Evolutionary conservation across 2,113 vertebrate species (phyloP).

Genomic region (Anhinga anhinga): DNA sequence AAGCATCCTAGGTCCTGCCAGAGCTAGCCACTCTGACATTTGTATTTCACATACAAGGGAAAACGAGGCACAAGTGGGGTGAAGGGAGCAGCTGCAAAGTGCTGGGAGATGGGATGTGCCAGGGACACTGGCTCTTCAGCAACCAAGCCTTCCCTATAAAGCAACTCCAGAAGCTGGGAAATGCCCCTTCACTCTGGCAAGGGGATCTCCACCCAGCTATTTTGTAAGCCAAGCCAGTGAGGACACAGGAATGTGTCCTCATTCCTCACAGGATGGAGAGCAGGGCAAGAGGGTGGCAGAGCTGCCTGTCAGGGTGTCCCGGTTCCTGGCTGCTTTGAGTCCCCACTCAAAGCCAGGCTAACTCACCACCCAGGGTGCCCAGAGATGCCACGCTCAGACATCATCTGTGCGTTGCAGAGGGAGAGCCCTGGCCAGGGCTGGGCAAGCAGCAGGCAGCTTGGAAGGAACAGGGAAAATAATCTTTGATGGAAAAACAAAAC

Average conservation of each 20-base stretch:
- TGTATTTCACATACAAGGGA: neutral
- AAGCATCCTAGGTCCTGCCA: neutral
- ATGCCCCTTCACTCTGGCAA: neutral
- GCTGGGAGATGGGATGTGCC: neutral
- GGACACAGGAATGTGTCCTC: fast-evolving
- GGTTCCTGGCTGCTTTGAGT: neutral
- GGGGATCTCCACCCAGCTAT: neutral
- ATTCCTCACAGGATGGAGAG: neutral
- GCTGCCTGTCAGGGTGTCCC: neutral
- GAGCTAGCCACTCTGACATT: neutral
- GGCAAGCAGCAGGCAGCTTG: neutral
- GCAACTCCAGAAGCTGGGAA: neutral
- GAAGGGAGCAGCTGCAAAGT: neutral
- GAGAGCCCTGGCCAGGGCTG: neutral
- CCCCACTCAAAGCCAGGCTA: neutral
- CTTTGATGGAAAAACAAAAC: neutral
- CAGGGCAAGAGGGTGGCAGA: neutral
- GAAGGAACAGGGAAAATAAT: neutral
- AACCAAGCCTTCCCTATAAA: neutral
- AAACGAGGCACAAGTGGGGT: neutral
- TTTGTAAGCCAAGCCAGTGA: neutral
- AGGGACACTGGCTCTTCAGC: neutral
- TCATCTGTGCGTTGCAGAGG: neutral
- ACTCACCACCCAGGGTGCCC: neutral
- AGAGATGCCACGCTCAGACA: neutral